Evolutionary conservation across 2,888 invertebrate genomes (phyloP).

Genomic region (Agonopterix alstromeriana): DNA sequence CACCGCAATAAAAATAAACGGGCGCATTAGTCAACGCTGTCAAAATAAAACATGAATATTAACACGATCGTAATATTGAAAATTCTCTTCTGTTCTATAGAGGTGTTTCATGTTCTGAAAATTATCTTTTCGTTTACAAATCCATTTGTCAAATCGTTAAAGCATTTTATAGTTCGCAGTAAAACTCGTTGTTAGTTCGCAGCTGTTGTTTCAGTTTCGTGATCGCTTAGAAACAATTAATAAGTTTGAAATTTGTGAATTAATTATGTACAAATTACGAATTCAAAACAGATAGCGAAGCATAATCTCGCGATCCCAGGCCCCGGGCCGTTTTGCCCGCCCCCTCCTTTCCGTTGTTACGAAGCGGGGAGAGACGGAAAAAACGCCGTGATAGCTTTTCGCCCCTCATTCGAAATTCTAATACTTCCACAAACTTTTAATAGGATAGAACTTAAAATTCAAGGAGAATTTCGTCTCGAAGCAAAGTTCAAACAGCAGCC

Average conservation of each 20-base stretch:
- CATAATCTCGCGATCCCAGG: slow-evolving; percentile 47
- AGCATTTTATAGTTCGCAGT: slow-evolving; percentile 25
- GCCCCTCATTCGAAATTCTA: slow-evolving; percentile 73
- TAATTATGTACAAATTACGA: slow-evolving; percentile 49
- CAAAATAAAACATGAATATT: slow-evolving; percentile 67
- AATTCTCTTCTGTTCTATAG: slow-evolving; percentile 22
- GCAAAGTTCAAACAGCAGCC: slow-evolving; percentile 48
- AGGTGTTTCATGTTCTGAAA: slow-evolving; percentile 17
- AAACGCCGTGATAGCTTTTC: slow-evolving; percentile 68
- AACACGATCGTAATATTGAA: slow-evolving; percentile 36
- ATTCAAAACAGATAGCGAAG: slow-evolving; percentile 51
- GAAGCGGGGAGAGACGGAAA: slow-evolving; percentile 43
- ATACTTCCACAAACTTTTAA: slow-evolving; percentile 74
- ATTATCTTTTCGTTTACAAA: slow-evolving; percentile 18
- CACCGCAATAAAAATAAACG: slow-evolving; percentile 72
- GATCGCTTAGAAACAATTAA: slow-evolving; percentile 32
- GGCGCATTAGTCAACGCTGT: slow-evolving; percentile 70
- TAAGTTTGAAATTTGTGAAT: slow-evolving; percentile 41
- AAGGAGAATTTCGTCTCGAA: slow-evolving; percentile 56
- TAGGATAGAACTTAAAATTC: slow-evolving; percentile 73
- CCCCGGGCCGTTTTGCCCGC: slow-evolving; percentile 23
- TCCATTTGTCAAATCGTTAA: slow-evolving; percentile 26
- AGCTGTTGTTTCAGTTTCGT: slow-evolving; percentile 13
- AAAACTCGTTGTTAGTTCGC: slow-evolving; percentile 18
- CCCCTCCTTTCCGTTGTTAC: slow-evolving; percentile 29